Base-by-base conservation (phyloP, 2,113 vertebrate genomes). In the Bolborhynchus lineola region DNA sequence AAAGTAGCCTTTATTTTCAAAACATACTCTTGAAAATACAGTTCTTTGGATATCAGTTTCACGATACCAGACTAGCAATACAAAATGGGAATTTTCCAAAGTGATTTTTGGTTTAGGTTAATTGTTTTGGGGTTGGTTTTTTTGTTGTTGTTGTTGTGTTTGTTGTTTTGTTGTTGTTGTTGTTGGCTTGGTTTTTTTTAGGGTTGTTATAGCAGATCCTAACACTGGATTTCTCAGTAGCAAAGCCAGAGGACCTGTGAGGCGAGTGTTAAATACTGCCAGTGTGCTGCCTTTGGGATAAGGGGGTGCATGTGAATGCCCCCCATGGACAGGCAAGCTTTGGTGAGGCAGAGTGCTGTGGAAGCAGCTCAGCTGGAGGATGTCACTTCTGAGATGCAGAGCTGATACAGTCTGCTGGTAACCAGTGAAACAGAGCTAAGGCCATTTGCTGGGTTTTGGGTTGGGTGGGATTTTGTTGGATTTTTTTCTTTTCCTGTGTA, bases 261-360 rank as follows among this genome's bases (percentile, higher is more conserved):
- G 47, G 13, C 11, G 14, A 37, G 29, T 6, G 16, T 62, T 33
- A 52, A 3, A 2, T 21, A 3, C 24, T 26, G n/a, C 25, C 33
- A 15, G 10, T 37, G 53, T 63, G 52, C 62, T 74, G 49, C 24
- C 31, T 46, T 18, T 52, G 28, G 65, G 10, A 52, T 18, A 59
- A 28, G 0, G 0, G 16, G 14, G 6, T 41, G 33, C 1, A 0
- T 42, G 50, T 0, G 1, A 23, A n/a, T 47, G 31, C 11, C n/a
- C 11, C 13, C 44, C 0, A 1, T 0, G 1, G 47, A 15, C 71
- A 63, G 26, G n/a, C 1, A 2, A 35, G 19, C 26, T 62, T 41
- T 1, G 3, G 41, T 1, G 1, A 21, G 52, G 57, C 69, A 55
- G 41, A 46, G 23, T 3, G 3, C 72, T 59, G 26, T 2, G 1